A percentile compares a stretch with the other conserved stretches of the same genome.
Conservation (phyloP, 2,888 invertebrate genomes). For the Drosophila mulleri region DNA sequence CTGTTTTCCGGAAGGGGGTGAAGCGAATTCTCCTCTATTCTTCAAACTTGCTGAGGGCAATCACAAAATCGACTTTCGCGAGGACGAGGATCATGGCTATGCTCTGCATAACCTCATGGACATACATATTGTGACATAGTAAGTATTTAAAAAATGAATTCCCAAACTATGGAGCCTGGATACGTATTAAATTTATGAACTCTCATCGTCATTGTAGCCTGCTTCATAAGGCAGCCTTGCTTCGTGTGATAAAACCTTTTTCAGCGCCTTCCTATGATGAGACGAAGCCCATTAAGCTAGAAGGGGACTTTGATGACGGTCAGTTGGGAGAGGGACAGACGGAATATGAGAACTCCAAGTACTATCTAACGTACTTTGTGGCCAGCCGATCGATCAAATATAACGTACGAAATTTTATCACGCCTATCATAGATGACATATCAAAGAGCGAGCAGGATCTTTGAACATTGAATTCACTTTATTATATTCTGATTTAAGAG, state of each 20-base stretch:
- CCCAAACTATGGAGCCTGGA: too few species aligned
- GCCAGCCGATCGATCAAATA: background rate
- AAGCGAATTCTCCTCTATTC: background rate
- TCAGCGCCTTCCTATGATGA: constrained; percentile 13
- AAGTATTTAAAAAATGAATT: constrained; percentile 5
- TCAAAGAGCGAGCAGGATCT: constrained; percentile 6
- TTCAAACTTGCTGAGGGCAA: constrained; percentile 38
- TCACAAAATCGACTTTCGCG: constrained; percentile 2
- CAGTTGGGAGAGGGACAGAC: background rate
- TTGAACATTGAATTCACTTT: constrained; percentile 76
- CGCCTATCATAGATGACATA: background rate
- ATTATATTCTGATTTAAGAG: constrained; percentile 47
- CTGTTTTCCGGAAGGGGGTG: background rate
- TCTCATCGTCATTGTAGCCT: background rate
- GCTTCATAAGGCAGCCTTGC: constrained; percentile 25
- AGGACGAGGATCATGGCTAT: constrained; percentile 24
- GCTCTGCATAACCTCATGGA: constrained; percentile 53
- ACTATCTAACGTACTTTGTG: constrained; percentile 13
- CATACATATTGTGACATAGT: constrained; percentile 33
- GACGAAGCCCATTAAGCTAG: background rate
- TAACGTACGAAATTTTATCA: background rate
- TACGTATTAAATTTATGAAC: too few species aligned
- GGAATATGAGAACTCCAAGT: rapidly evolving
- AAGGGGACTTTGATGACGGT: background rate
- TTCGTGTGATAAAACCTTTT: constrained; percentile 59